Percentiles rank a stretch among this genome's conserved stretches.
These are phyloP conservation scores for Antennarius maculatus DNA, from an alignment of 2,797 vertebrate species.

Conservation along the genomic window DNA sequence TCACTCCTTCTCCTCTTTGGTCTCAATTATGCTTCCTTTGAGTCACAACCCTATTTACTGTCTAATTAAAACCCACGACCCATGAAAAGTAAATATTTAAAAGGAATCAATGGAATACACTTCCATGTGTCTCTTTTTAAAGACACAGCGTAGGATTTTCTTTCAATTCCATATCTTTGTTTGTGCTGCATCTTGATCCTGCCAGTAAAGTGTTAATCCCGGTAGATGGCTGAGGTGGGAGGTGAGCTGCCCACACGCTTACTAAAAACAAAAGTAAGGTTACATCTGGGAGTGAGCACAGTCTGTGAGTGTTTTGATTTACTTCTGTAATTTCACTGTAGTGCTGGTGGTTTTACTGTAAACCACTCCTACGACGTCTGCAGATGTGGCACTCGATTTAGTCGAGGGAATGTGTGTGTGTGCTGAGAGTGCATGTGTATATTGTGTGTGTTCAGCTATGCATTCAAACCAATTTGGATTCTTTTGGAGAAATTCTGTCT, in stretches of 20 bases:
- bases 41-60: constrained; percentile 35
- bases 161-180: constrained; percentile 33
- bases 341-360: constrained; percentile 74
- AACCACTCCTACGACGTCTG: constrained; percentile 76
- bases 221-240: constrained; percentile 59
- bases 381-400: constrained; percentile 70
- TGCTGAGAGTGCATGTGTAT: constrained; percentile 6
- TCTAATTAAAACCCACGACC: constrained; percentile 60
- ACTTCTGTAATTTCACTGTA: constrained; percentile 74
- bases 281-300: constrained; percentile 66
- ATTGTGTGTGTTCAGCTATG: constrained; percentile 17
- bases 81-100: constrained; percentile 65
- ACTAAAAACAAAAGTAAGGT: constrained; percentile 72
- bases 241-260: constrained; percentile 58
- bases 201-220: constrained; percentile 55
- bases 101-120: constrained; percentile 49
- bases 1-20: constrained; percentile 11
- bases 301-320: constrained; percentile 72
- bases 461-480: constrained; percentile 30
- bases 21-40: constrained; percentile 42
- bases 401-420: constrained; percentile 38
- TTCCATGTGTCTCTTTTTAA: constrained; percentile 44
- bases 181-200: constrained; percentile 40
- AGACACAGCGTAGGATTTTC: constrained; percentile 35
- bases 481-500: constrained; percentile 27